phyloP scores from a whole-genome alignment of 2,113 vertebrate genomes.

The Myxocyprinus asiaticus region DNA sequence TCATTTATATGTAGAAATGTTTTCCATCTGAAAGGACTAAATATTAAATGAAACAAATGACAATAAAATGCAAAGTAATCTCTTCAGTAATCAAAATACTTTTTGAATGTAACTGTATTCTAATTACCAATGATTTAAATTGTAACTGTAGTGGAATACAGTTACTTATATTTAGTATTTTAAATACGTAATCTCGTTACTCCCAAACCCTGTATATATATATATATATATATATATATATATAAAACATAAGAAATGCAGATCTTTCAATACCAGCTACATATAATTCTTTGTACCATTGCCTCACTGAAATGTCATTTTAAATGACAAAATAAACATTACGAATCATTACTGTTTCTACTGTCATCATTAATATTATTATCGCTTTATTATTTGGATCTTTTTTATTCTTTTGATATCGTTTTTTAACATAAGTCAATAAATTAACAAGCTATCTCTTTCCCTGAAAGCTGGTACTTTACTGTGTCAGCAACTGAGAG shows the following conservation, averaged over 20 bases:
- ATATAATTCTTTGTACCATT: slow-evolving; percentile 70
- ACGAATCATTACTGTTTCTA: slow-evolving; percentile 69
- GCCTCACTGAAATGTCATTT: slow-evolving; percentile 72
- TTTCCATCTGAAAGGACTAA: too few species aligned
- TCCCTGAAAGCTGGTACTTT: slow-evolving; percentile 96
- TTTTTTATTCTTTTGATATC: slow-evolving; percentile 61
- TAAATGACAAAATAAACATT: slow-evolving; percentile 76
- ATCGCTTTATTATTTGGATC: slow-evolving; percentile 60
- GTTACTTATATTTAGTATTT: too few species aligned
- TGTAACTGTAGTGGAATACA: too few species aligned
- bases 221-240: too few species aligned
- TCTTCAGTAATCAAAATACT: too few species aligned
- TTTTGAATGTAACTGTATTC: too few species aligned
- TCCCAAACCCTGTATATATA: too few species aligned
- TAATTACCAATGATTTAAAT: too few species aligned
- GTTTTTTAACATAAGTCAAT: slow-evolving; percentile 73
- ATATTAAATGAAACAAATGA: too few species aligned
- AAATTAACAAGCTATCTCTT: slow-evolving; percentile 96
- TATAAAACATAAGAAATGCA: slow-evolving; percentile 72
- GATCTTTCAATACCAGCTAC: slow-evolving; percentile 74
- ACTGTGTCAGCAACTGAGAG: slow-evolving; percentile 74
- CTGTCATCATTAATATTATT: slow-evolving; percentile 65
- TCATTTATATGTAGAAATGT: too few species aligned
- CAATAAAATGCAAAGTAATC: too few species aligned
- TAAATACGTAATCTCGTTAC: too few species aligned